Conservation (phyloP, 1,140 invertebrate genomes). For the Andricus grossulariae region DNA sequence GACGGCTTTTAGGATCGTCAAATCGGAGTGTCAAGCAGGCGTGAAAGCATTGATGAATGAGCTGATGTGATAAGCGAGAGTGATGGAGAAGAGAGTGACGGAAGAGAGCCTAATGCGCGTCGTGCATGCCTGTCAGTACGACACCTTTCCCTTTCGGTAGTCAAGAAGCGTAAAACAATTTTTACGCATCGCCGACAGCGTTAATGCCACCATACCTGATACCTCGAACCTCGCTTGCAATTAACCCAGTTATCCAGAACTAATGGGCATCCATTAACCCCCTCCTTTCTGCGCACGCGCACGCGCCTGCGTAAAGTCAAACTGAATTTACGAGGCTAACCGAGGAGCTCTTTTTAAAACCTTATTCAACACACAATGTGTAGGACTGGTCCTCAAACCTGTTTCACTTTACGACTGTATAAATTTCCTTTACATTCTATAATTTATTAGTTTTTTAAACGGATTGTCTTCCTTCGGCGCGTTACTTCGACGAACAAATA, state of each 20-base stretch:
- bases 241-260: constrained; percentile 65
- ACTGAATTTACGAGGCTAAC: neutral
- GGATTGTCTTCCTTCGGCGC: no score
- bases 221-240: constrained; percentile 48
- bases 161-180: constrained; percentile 51
- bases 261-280: constrained; percentile 56
- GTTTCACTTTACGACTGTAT: neutral
- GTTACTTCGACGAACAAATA: no score
- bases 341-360: neutral
- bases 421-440: neutral
- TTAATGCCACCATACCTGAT: constrained; percentile 38
- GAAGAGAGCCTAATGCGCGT: constrained; percentile 31
- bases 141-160: constrained; percentile 57
- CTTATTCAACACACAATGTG: neutral
- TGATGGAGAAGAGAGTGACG: constrained; percentile 29
- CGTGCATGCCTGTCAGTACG: neutral
- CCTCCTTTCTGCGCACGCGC: neutral
- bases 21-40: constrained; percentile 17
- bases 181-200: constrained; percentile 48
- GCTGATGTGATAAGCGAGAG: constrained; percentile 27
- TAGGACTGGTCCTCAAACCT: neutral
- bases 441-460: neutral
- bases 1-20: no score
- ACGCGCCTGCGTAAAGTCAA: neutral
- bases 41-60: constrained; percentile 18